Evolutionary conservation across 2,888 invertebrate species (phyloP), one percentile per base, ranked within the genome.

Genomic region (Drosophila melanosoma): DNA sequence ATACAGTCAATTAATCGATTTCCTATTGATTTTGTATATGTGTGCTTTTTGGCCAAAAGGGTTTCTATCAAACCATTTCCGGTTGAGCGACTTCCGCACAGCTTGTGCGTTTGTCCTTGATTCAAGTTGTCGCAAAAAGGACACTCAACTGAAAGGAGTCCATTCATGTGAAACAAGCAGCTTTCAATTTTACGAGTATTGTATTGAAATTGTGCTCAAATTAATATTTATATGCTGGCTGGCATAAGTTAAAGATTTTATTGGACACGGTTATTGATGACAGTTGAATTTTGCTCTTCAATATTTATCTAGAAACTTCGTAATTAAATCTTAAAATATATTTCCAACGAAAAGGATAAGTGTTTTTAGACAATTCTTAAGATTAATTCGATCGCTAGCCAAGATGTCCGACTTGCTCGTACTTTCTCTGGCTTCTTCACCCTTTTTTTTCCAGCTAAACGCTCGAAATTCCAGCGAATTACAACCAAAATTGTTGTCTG

Each of bases 1-100:
- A 74, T 68, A 75, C 69, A 83, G 62, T 73, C 84, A 83, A 83
- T 86, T 81, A 86, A 86, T 86, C 89, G 85, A 86, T 83, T 83
- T 75, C 61, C 67, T 75, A 88, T 86, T 81, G 89, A 81, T 79
- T 74, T 65, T 58, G 15, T 38, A 12, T 45, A 32, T 54, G 38
- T 61, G 56, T 52, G n/a, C 26, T 56, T 58, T 38, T 36, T 60
- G 63, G 63, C 48, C 26, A 74, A 76, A 83, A 86, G 81, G 74
- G 83, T 73, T 83, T 51, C 69, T 56, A 54, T 58, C 81, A 81
- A 74, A 66, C 58, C 70, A 70, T 77, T 83, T 87, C 83, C 84
- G 82, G 69, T 74, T 66, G 69, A 79, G 36, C 60, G 60, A 75
- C 60, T 79, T 79, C 60, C 72, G 78, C 53, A 26, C 68, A 63